Conservation (phyloP, 2,797 vertebrate genomes). For the Rhinoraja longicauda region DNA sequence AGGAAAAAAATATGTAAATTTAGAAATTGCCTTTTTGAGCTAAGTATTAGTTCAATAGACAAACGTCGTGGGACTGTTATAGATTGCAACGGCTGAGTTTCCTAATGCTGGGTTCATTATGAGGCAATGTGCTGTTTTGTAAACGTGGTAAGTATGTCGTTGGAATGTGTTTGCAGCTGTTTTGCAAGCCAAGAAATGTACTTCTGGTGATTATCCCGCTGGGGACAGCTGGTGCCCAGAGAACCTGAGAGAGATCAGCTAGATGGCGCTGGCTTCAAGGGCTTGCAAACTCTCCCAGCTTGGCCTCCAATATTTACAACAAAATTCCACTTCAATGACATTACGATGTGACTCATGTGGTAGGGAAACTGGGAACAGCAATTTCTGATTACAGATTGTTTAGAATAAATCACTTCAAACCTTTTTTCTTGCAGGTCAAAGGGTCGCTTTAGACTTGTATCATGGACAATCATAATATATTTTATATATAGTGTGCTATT, state of each 20-base stretch:
- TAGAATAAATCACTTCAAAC: too few relatives aligned
- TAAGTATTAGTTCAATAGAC: background rate
- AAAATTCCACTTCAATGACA: background rate
- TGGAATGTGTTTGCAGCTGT: conserved; percentile 35
- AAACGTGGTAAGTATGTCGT: conserved; percentile 13
- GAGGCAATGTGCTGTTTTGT: conserved; percentile 5
- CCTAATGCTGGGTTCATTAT: conserved; percentile 5
- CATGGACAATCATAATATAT: background rate
- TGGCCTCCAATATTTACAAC: background rate
- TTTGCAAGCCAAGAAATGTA: conserved; percentile 31
- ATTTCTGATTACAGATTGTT: background rate
- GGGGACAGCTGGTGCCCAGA: conserved; percentile 17
- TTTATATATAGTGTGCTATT: background rate
- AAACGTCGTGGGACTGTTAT: background rate
- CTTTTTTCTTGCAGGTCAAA: background rate
- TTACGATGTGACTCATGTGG: background rate
- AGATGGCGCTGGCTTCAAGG: background rate
- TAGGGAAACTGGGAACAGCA: background rate
- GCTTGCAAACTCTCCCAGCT: background rate
- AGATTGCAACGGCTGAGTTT: background rate
- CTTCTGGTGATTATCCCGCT: conserved; percentile 33
- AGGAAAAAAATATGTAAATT: background rate
- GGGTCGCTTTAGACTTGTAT: background rate
- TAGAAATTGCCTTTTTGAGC: background rate
- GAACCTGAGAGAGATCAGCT: background rate